A percentile compares a stretch with the other conserved stretches of the same genome.
phyloP scores from a whole-genome alignment of 2,797 vertebrate species.

The Sparidentex hasta region DNA sequence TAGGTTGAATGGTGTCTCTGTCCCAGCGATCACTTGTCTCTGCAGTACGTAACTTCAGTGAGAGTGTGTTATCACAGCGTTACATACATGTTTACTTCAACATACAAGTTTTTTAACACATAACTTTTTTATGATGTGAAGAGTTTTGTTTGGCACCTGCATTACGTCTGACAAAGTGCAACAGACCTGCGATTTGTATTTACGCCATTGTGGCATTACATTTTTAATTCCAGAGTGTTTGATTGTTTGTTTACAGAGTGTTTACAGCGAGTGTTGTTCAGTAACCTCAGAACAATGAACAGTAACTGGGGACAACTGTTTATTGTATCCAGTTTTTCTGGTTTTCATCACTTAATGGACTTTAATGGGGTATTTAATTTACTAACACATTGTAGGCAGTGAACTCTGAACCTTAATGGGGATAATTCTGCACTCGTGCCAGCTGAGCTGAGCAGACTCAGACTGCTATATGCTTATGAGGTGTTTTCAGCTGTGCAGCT shows the following conservation, averaged over 20 bases:
- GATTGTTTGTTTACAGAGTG: slow-evolving; percentile 22
- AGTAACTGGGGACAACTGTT: not conserved
- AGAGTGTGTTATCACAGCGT: too few relatives aligned
- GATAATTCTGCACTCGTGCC: slow-evolving; percentile 47
- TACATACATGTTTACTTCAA: too few relatives aligned
- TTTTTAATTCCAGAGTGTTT: not conserved
- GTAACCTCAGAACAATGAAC: slow-evolving; percentile 36
- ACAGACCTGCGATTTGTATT: too few relatives aligned
- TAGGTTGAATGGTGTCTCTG: too few relatives aligned
- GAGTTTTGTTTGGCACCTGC: too few relatives aligned
- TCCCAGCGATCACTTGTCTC: too few relatives aligned
- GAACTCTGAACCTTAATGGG: slow-evolving; percentile 70
- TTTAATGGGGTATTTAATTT: slow-evolving; percentile 68
- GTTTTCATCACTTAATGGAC: slow-evolving; percentile 48
- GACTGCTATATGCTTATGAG: slow-evolving; percentile 53
- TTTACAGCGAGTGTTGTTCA: slow-evolving; percentile 10
- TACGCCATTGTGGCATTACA: too few relatives aligned
- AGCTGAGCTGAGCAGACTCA: slow-evolving; percentile 47
- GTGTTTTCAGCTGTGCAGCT: slow-evolving; percentile 54
- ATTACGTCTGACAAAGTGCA: too few relatives aligned
- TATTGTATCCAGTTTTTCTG: slow-evolving; percentile 23
- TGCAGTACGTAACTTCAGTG: too few relatives aligned
- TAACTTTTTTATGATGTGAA: too few relatives aligned
- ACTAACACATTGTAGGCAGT: slow-evolving; percentile 44
- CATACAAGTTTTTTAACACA: too few relatives aligned